A percentile compares a stretch with the other conserved stretches of the same genome.
Conservation (phyloP, 1,140 invertebrate genomes). For the Lepidurus arcticus region DNA sequence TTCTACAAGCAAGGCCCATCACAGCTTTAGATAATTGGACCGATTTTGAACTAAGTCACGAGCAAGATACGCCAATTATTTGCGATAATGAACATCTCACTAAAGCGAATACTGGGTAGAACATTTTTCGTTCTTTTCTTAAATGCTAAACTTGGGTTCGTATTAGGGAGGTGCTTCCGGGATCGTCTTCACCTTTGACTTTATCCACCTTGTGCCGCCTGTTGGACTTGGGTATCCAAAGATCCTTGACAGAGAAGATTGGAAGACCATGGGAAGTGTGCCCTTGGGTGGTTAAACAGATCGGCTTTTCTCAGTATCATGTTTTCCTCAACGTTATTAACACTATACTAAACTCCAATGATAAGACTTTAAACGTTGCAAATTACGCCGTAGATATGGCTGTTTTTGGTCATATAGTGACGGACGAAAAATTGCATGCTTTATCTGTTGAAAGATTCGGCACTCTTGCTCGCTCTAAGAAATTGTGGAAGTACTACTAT, state of each 20-base stretch:
- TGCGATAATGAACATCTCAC: conserved; percentile 46
- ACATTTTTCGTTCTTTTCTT: conserved; percentile 9
- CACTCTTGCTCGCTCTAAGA: not conserved
- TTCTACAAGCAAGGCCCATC: conserved; percentile 66
- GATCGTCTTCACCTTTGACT: conserved; percentile 48
- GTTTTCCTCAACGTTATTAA: conserved; percentile 48
- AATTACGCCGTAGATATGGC: conserved; percentile 54
- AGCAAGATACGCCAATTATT: conserved; percentile 57
- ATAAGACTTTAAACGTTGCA: conserved; percentile 44
- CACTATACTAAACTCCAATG: conserved; percentile 44
- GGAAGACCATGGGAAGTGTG: conserved; percentile 23
- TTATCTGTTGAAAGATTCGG: conserved; percentile 47
- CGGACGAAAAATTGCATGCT: conserved; percentile 49
- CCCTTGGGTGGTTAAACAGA: conserved; percentile 24
- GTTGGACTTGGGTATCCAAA: conserved; percentile 44
- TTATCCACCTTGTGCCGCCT: conserved; percentile 41
- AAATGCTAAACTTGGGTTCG: conserved; percentile 26
- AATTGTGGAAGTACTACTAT: conserved; percentile 20
- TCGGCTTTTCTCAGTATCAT: conserved; percentile 44
- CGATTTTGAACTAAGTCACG: conserved; percentile 65
- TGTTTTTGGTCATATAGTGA: conserved; percentile 53
- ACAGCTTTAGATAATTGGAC: conserved; percentile 62
- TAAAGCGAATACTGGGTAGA: conserved; percentile 48
- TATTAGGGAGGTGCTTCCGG: conserved; percentile 58
- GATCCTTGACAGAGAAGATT: conserved; percentile 19